phyloP scores from a whole-genome alignment of 2,113 vertebrate species.

The Furnarius figulus region DNA sequence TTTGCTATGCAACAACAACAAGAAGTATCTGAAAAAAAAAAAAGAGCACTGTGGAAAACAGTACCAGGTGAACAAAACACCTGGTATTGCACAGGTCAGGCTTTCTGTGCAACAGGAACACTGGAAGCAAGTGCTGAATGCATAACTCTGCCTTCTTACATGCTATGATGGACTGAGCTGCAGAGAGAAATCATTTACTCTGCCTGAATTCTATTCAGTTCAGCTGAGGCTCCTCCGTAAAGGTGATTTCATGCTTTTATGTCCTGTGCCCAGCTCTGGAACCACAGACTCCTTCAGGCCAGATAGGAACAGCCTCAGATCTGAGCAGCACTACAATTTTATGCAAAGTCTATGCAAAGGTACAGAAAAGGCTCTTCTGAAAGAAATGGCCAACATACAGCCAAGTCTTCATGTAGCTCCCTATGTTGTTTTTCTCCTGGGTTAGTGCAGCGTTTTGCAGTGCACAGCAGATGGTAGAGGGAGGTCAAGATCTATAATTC shows the following conservation, averaged over 20 bases:
- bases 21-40: background rate
- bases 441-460: background rate
- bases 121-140: background rate
- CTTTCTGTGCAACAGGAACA: background rate
- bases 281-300: background rate
- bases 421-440: background rate
- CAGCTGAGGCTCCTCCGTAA: background rate
- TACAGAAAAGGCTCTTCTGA: background rate
- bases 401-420: background rate
- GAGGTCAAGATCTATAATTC: conserved; percentile 27
- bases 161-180: background rate
- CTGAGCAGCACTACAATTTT: background rate
- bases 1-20: background rate
- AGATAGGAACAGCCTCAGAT: background rate
- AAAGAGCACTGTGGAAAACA: background rate
- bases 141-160: background rate
- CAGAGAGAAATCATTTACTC: background rate
- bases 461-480: conserved; percentile 33
- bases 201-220: background rate
- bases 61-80: background rate
- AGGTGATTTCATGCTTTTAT: background rate
- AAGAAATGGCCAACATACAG: background rate
- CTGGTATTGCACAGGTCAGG: background rate
- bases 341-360: background rate
- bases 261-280: background rate